Conservation (phyloP, 2,888 invertebrate species). For the Perdita meconis region DNA sequence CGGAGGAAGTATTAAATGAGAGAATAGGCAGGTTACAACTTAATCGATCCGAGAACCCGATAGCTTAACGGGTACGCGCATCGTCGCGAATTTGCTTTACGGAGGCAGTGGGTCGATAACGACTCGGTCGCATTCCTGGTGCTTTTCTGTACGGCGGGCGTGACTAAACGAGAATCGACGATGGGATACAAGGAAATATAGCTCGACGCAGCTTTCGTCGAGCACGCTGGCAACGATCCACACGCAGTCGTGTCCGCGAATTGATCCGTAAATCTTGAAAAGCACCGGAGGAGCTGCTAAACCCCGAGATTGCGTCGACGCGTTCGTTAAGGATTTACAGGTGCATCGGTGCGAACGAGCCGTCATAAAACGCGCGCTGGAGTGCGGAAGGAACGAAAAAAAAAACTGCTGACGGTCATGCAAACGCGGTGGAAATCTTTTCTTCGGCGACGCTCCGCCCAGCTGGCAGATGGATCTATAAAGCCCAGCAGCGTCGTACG, state of each 20-base stretch:
- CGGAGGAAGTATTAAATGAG: slow-evolving; percentile 40
- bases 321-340: slow-evolving; percentile 47
- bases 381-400: slow-evolving; percentile 14
- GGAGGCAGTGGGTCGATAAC: slow-evolving; percentile 15
- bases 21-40: slow-evolving; percentile 6
- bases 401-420: slow-evolving; percentile 42
- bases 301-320: slow-evolving; percentile 4
- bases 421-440: slow-evolving; percentile 11
- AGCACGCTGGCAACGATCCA: slow-evolving; percentile 25
- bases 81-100: neutral
- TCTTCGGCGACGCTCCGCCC: slow-evolving; percentile 12
- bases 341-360: slow-evolving; percentile 23
- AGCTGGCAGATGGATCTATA: slow-evolving; percentile 48
- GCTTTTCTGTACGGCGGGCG: slow-evolving; percentile 11
- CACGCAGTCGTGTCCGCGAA: slow-evolving; percentile 20
- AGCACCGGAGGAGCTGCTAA: slow-evolving; percentile 25
- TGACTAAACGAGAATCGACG: neutral
- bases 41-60: slow-evolving; percentile 13
- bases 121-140: neutral
- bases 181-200: slow-evolving; percentile 21
- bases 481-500: slow-evolving; percentile 41
- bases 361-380: slow-evolving; percentile 17
- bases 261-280: slow-evolving; percentile 49
- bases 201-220: neutral
- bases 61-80: neutral